Evolutionary conservation across 2,113 vertebrate genomes (phyloP).

Genomic region (Macaca mulatta): DNA sequence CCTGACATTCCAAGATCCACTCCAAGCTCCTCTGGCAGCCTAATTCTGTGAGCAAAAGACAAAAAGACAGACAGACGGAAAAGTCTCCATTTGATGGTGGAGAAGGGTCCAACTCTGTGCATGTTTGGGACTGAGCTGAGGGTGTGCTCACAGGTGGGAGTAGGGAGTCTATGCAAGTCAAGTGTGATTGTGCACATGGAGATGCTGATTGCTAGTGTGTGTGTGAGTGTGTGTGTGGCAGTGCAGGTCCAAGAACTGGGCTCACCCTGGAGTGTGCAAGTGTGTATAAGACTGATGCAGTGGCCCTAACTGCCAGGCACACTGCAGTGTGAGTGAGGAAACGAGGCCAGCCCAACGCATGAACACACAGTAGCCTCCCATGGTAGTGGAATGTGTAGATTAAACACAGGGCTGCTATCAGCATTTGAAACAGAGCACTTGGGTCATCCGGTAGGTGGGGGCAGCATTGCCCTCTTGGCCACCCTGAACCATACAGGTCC

Average conservation of each 20-base stretch:
- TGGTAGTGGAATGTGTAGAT: background rate
- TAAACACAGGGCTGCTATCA: background rate
- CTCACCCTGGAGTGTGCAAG: background rate
- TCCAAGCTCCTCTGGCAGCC: background rate
- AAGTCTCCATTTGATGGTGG: background rate
- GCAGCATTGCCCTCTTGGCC: background rate
- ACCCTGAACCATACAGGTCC: background rate
- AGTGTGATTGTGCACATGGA: background rate
- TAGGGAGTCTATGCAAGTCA: background rate
- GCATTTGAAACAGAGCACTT: background rate
- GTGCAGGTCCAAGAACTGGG: background rate
- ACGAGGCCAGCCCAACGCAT: background rate
- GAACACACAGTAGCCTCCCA: background rate
- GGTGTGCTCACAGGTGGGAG: background rate
- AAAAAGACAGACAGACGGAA: background rate
- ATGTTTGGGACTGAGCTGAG: background rate
- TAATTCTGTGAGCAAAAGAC: background rate
- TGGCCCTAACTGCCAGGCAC: background rate
- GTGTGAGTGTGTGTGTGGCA: background rate
- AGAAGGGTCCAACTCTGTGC: background rate
- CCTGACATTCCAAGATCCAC: background rate
- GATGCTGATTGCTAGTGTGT: background rate
- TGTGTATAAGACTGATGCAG: background rate
- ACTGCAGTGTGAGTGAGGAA: background rate
- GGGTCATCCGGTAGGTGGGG: background rate